Base-by-base conservation (phyloP, 2,888 invertebrate genomes). In the Lasioglossum marginatum region DNA sequence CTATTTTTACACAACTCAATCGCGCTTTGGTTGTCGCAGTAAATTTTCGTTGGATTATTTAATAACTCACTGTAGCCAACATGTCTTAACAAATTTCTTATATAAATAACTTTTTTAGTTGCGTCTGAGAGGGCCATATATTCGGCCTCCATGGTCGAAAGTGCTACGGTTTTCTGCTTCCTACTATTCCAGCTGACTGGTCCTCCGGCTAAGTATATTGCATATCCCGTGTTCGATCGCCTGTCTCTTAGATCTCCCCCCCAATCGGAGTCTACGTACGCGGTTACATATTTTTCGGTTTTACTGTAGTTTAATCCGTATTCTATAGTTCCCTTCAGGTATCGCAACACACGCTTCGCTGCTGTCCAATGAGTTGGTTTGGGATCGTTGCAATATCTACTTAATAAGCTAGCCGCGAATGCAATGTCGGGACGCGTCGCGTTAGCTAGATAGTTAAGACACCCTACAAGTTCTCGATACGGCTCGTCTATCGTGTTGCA, bases 301-400 rank as follows among this genome's bases (percentile, higher is more conserved):
- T 80, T 72, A 6, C 48, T 37, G 37, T 87, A 87, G 10, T 27
- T 71, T 48, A 84, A 79, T 19, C 45, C 60, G 60, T 82, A 84
- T 57, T 87, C 60, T 16, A 73, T 75, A 4, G 80, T 75, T 6
- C 75, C 48, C 5, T 68, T 43, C 1, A 81, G 6, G 60, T 81
- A 81, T 70, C 80, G 19, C 27, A 83, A 43, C 3, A 83, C 77
- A 19, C 79, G 72, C 78, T 83, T 78, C n/a, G 79, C 85, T 34
- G 77, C 60, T 71, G 72, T 76, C 87, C 87, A 87, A 43, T 85
- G 73, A 10, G 48, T 63, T 43, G 31, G 34, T 43, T 57, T 34
- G 5, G 79, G 79, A n/a, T 27, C 72, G 19, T 72, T 48, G 37
- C 71, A 72, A 40, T 83, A 89, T 40, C 83, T 66, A 72, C 87